Evolutionary conservation across 2,113 vertebrate genomes (phyloP), one percentile per base, ranked within the genome.

Genomic region (Pelecanoides urinatrix): DNA sequence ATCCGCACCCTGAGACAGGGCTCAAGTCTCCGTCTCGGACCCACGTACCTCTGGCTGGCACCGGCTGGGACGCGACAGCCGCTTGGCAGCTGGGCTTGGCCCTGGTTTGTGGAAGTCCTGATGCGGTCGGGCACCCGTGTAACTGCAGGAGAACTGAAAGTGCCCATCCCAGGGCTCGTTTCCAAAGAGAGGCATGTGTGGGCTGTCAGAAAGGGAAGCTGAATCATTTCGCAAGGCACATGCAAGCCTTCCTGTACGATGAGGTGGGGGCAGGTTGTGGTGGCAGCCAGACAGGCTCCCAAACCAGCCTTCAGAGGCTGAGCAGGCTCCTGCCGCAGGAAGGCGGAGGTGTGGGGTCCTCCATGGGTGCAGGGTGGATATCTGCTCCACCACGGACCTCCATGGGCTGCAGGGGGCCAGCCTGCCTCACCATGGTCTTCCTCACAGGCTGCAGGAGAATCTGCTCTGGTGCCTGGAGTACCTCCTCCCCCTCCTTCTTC

Each of bases 91-190:
- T 45, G n/a, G 29, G 25, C 62, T 83, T 40, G 68, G 45, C 30
- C 25, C 13, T 11, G 5, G 11, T 18, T 13, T 56, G 23, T 49
- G 42, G 47, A 53, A 73, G 45, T 36, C 59, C 50, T 56, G 21
- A 32, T 92, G 50, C 1, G 2, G 13, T 16, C 3, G 2, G 32
- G 44, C 62, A 73, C 40, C 6, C 58, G 4, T 0, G 0, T 5
- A 59, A 50, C 26, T 9, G 6, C 14, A 20, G 68, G 17, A 59
- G 50, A 90, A 38, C 52, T 20, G n/a, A 34, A 47, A 74, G 14
- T 49, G 23, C 34, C 0, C 0, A 7, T 29, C 56, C 40, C 0
- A 0, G 29, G 34, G 34, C 63, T 91, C 0, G 0, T 11, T 65
- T 63, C 52, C 30, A 12, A 32, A 67, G 19, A 62, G 10, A 10